Evolutionary conservation across 2,888 invertebrate species (phyloP).

Genomic region (Hypsopygia costalis): DNA sequence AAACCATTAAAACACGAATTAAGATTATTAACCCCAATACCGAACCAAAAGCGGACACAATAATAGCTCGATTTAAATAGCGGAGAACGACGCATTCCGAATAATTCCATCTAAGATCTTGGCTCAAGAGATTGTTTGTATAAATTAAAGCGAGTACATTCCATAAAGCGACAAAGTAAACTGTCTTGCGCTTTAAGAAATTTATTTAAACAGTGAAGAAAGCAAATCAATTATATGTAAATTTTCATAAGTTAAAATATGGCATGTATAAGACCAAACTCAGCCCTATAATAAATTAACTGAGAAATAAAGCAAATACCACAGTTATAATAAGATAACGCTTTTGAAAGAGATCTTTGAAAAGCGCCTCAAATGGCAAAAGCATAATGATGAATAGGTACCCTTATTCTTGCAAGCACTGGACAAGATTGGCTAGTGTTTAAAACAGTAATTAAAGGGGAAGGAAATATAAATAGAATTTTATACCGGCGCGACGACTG

Average conservation of each 20-base stretch:
- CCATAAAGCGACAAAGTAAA: slow-evolving; percentile 7
- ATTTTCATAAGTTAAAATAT: neutral
- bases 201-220: neutral
- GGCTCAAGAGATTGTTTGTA: slow-evolving; percentile 25
- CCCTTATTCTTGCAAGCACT: slow-evolving; percentile 9
- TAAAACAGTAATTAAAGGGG: neutral
- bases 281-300: neutral
- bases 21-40: slow-evolving; percentile 29
- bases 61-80: slow-evolving; percentile 26
- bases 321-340: too few species aligned
- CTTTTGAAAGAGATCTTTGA: slow-evolving; percentile 2
- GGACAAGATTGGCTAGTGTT: neutral
- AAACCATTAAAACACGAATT: slow-evolving; percentile 2
- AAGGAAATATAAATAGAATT: slow-evolving; percentile 13
- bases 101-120: slow-evolving; percentile 27
- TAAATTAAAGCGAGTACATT: slow-evolving; percentile 20
- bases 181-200: neutral
- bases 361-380: slow-evolving; percentile 10
- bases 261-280: neutral
- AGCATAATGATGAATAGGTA: too few species aligned
- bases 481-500: slow-evolving; percentile 22
- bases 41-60: slow-evolving; percentile 30
- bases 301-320: slow-evolving; percentile 10
- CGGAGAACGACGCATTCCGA: slow-evolving; percentile 28
- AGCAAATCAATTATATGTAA: neutral